Conservation (phyloP, 1,140 invertebrate genomes). For the Bombus ignitus region DNA sequence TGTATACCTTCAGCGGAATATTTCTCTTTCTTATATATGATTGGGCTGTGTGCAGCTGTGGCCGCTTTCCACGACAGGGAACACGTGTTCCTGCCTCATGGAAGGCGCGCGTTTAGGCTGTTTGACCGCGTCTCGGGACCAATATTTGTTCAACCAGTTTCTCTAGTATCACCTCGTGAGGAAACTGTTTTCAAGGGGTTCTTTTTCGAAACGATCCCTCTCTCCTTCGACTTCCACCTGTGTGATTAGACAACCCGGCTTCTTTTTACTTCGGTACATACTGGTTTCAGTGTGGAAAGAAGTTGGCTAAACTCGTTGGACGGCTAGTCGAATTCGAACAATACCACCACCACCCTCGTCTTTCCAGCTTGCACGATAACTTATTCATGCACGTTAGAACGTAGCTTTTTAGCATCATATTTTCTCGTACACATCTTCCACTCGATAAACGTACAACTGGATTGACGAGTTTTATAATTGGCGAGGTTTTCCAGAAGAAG, state of each 20-base stretch:
- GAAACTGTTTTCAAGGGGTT: not conserved
- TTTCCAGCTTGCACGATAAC: not conserved
- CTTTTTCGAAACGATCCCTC: not conserved
- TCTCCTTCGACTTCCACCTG: not conserved
- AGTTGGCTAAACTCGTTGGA: not conserved
- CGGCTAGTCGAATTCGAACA: not conserved
- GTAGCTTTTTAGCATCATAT: not conserved
- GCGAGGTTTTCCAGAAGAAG: not conserved
- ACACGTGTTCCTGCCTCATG: not conserved
- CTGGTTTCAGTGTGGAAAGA: not conserved
- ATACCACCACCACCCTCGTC: not conserved
- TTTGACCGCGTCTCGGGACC: not conserved
- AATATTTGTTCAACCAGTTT: slow-evolving; percentile 18
- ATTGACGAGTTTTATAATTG: not conserved
- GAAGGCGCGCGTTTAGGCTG: not conserved
- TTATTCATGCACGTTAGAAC: not conserved
- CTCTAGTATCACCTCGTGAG: not conserved
- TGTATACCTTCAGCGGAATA: not conserved
- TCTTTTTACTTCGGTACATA: not conserved
- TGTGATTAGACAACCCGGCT: not conserved
- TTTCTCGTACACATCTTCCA: not conserved
- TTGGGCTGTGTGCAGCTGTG: not conserved
- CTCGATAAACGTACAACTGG: not conserved
- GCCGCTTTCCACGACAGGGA: not conserved
- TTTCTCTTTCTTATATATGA: not conserved